Evolutionary conservation across 92 coral and sea anemone genomes (phyloP).

Genomic region (Isaurus tuberculatus): DNA sequence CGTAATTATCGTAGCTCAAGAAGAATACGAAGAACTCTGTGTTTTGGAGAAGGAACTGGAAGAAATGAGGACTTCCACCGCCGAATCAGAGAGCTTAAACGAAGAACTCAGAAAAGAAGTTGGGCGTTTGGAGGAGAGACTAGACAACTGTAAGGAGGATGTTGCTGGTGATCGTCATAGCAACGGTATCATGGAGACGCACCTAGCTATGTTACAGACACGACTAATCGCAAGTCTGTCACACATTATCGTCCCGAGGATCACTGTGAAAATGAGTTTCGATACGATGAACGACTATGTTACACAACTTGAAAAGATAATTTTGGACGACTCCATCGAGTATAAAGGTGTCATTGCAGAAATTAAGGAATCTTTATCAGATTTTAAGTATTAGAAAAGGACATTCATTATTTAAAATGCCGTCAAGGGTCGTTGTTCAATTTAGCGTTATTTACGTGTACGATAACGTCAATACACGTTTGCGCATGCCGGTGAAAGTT

Average conservation of each 20-base stretch:
- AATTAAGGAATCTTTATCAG: slow-evolving; percentile 86
- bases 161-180: slow-evolving; percentile 75
- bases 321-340: slow-evolving; percentile 66
- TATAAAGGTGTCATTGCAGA: slow-evolving; percentile 74
- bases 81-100: slow-evolving; percentile 83
- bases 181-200: slow-evolving; percentile 88
- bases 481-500: too few species aligned
- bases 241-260: slow-evolving; percentile 76
- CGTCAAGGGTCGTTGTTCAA: neutral
- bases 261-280: slow-evolving; percentile 87
- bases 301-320: slow-evolving; percentile 74
- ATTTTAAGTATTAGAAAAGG: slow-evolving; percentile 78
- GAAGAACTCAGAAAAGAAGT: slow-evolving; percentile 80
- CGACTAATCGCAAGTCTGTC: slow-evolving; percentile 94
- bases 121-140: slow-evolving; percentile 74
- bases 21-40: slow-evolving; percentile 81
- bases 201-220: slow-evolving; percentile 92
- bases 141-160: slow-evolving; percentile 80
- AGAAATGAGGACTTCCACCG: slow-evolving; percentile 82
- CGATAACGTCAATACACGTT: neutral
- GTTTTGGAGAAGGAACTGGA: slow-evolving; percentile 85
- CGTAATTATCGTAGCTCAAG: slow-evolving; percentile 67
- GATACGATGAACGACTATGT: slow-evolving; percentile 88
- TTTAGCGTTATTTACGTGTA: neutral
- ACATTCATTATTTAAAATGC: slow-evolving; percentile 44